Evolutionary conservation across 2,888 invertebrate genomes (phyloP).

Genomic region (Acleris holmiana): DNA sequence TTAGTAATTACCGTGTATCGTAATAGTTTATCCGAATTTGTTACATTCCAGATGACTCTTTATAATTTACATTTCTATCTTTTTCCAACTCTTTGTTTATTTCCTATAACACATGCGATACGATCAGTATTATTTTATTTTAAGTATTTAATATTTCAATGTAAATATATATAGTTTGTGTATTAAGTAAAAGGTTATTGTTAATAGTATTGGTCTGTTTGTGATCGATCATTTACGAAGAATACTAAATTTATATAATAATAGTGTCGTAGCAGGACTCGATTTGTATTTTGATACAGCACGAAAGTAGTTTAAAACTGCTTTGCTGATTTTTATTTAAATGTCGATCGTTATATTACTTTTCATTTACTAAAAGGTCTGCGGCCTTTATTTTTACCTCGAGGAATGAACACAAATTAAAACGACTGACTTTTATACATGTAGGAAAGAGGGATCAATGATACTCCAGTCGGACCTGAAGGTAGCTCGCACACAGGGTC

Average conservation of each 20-base stretch:
- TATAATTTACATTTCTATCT: no score
- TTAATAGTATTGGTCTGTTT: no score
- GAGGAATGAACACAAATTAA: conserved; percentile 33
- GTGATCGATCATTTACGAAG: no score
- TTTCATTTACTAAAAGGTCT: neutral
- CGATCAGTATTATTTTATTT: no score
- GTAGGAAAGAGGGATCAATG: conserved; percentile 68
- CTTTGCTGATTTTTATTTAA: neutral
- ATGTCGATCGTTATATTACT: conserved; percentile 2
- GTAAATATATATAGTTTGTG: neutral
- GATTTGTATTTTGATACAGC: neutral
- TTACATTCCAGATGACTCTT: conserved; percentile 23
- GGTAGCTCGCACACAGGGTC: conserved; percentile 72
- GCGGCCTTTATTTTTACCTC: neutral
- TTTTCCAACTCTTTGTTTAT: no score
- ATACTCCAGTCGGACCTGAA: conserved; percentile 63
- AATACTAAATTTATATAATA: no score
- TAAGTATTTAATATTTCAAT: no score
- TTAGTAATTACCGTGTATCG: neutral
- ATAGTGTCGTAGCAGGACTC: no score
- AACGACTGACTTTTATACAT: conserved; percentile 64
- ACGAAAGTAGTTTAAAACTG: neutral
- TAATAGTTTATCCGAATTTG: conserved; percentile 4
- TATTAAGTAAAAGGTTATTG: no score
- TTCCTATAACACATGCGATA: no score